phyloP scores from a whole-genome alignment of 64 coral and sea anemone genomes.

The Astreopora myriophthalma region DNA sequence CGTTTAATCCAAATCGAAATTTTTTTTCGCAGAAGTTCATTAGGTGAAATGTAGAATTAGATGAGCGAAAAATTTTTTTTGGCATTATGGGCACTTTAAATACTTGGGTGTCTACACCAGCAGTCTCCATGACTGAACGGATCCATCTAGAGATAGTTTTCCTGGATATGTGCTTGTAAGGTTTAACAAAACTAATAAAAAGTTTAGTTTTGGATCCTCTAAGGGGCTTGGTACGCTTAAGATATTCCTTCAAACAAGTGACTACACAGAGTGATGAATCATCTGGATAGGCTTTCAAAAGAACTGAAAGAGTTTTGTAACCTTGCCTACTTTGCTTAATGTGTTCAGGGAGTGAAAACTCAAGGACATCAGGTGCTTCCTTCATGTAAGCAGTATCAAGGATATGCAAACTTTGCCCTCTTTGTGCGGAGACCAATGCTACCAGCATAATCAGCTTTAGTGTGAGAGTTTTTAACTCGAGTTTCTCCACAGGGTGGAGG shows the following conservation, averaged over 20 bases:
- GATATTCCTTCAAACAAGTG: conserved; percentile 1
- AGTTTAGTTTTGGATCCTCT: neutral
- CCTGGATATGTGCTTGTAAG: neutral
- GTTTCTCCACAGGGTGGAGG: neutral
- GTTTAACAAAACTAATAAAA: conserved; percentile 18
- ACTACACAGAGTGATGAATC: conserved; percentile 3
- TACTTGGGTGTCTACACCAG: neutral
- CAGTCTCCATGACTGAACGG: neutral
- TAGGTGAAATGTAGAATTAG: too few relatives aligned
- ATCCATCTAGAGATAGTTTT: conserved; percentile 37
- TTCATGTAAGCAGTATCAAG: conserved; percentile 42
- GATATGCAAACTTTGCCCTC: conserved; percentile 38
- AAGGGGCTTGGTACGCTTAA: neutral
- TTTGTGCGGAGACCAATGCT: conserved; percentile 30
- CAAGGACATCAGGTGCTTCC: neutral
- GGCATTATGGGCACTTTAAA: too few relatives aligned
- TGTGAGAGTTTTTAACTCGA: neutral
- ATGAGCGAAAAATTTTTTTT: too few relatives aligned
- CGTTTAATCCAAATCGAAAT: too few relatives aligned
- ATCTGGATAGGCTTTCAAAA: conserved; percentile 1
- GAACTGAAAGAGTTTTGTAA: conserved; percentile 25
- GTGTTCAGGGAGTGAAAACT: conserved; percentile 14
- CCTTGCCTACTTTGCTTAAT: conserved; percentile 43
- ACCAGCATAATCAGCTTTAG: conserved; percentile 22
- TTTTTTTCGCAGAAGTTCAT: too few relatives aligned